phyloP scores from a whole-genome alignment of 1,140 invertebrate genomes.

The Delia radicum region DNA sequence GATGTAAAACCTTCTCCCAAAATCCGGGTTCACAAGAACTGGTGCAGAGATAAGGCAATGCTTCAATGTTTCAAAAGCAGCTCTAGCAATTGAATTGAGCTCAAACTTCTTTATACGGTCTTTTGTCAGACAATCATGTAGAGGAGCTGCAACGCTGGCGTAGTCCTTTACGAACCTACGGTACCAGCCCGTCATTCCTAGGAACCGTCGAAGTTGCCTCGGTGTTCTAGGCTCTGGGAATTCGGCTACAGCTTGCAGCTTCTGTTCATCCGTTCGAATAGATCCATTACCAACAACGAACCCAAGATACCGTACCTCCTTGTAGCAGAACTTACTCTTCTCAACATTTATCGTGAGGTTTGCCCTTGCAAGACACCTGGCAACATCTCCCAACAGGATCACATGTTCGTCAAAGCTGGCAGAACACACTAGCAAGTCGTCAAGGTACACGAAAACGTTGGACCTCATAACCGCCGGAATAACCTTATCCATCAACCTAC shows the following conservation, averaged over 20 bases:
- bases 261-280: constrained; percentile 3
- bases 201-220: constrained; percentile 33
- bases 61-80: neutral
- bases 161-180: constrained; percentile 47
- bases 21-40: neutral
- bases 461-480: neutral
- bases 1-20: neutral
- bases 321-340: constrained; percentile 53
- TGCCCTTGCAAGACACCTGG: neutral
- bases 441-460: neutral
- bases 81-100: neutral
- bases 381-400: constrained; percentile 1
- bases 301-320: constrained; percentile 20
- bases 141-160: constrained; percentile 29
- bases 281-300: constrained; percentile 36
- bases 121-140: constrained; percentile 36
- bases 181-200: constrained; percentile 49
- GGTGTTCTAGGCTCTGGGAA: constrained; percentile 14
- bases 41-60: neutral
- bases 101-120: neutral
- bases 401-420: neutral
- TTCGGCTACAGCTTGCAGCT: neutral
- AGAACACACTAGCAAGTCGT: neutral
- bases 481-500: constrained; percentile 23
- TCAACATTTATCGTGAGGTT: constrained; percentile 23